These are phyloP conservation scores for Lutraria rhynchaena DNA, from an alignment of 1,140 invertebrate species.

Conservation along the genomic window DNA sequence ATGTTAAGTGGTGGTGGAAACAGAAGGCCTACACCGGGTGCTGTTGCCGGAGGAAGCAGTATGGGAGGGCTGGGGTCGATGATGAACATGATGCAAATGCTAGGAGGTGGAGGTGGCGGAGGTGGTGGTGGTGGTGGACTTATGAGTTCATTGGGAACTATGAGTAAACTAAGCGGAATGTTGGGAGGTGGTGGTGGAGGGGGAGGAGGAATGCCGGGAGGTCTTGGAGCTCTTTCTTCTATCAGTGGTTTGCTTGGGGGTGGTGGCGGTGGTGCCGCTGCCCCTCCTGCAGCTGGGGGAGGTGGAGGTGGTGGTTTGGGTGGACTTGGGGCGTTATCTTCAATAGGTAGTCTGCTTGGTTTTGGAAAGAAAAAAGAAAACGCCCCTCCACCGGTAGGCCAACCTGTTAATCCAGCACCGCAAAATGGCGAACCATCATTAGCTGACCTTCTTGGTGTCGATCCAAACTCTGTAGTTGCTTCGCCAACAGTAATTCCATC, in stretches of 20 bases:
- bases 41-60: slow-evolving; percentile 1
- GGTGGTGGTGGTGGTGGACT: background rate
- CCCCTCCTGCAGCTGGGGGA: background rate
- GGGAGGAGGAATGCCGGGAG: background rate
- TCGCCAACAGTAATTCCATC: slow-evolving; percentile 4
- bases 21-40: background rate
- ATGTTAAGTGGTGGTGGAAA: background rate
- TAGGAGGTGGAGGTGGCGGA: slow-evolving; percentile 5
- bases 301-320: background rate
- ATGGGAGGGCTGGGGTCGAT: slow-evolving; percentile 25
- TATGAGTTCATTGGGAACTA: slow-evolving; percentile 18
- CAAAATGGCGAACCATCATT: slow-evolving; percentile 33
- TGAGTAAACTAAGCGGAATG: slow-evolving; percentile 14
- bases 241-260: slow-evolving; percentile 22
- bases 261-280: background rate
- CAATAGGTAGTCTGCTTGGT: background rate
- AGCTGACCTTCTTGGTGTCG: slow-evolving; percentile 51
- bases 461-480: slow-evolving; percentile 10
- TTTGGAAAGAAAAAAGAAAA: background rate
- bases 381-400: slow-evolving; percentile 14
- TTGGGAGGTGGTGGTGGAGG: slow-evolving; percentile 24
- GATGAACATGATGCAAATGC: slow-evolving; percentile 40
- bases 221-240: background rate
- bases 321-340: slow-evolving; percentile 16
- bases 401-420: background rate